A percentile compares a stretch with the other conserved stretches of the same genome.
Evolutionary conservation across 2,888 invertebrate genomes (phyloP).

Genomic region (Drosophila lutescens): DNA sequence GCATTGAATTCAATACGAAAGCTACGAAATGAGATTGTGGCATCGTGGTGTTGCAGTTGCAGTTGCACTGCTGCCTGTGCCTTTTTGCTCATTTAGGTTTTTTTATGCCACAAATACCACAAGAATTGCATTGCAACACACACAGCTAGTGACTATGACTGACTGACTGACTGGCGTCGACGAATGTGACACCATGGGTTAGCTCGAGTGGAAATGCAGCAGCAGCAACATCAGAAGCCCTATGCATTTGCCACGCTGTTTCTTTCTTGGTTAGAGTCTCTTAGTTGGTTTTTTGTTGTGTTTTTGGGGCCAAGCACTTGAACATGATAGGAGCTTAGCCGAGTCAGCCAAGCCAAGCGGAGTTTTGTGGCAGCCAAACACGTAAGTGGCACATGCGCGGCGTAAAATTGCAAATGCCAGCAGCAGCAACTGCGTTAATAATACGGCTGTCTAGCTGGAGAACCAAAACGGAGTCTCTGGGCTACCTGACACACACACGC

Average conservation of each 20-base stretch:
- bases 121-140: constrained; percentile 68
- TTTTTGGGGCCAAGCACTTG: constrained; percentile 75
- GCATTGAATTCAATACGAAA: constrained; percentile 74
- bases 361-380: constrained; percentile 56
- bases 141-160: constrained; percentile 43
- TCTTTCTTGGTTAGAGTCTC: constrained; percentile 35
- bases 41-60: constrained; percentile 28
- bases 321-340: constrained; percentile 77
- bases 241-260: constrained; percentile 51
- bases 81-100: constrained; percentile 70
- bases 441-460: constrained; percentile 68
- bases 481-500: constrained; percentile 16
- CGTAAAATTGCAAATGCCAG: constrained; percentile 67
- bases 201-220: constrained; percentile 71
- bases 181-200: constrained; percentile 75
- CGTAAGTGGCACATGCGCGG: constrained; percentile 77
- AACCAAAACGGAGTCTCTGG: constrained; percentile 23
- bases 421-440: constrained; percentile 67
- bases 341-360: constrained; percentile 43
- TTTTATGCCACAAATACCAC: constrained; percentile 79
- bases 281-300: constrained; percentile 25
- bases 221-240: constrained; percentile 62
- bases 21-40: constrained; percentile 60
- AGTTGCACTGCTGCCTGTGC: constrained; percentile 47
- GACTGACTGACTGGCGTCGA: constrained; percentile 68